Evolutionary conservation across 2,797 vertebrate species (phyloP).

Genomic region (Denticeps clupeoides): DNA sequence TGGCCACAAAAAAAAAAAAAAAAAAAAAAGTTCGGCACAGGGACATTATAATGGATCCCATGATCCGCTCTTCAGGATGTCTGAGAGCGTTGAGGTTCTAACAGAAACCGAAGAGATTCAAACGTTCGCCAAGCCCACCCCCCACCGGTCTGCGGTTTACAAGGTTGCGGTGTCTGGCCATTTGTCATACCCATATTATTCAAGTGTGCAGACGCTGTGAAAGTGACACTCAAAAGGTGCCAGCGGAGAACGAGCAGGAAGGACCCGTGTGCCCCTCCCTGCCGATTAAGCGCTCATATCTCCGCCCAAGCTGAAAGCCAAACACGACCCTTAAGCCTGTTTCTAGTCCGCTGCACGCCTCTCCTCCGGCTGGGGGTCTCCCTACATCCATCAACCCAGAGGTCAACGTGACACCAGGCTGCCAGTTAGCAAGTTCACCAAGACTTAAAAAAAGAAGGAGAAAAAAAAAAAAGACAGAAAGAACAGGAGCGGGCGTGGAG

Average conservation of each 20-base stretch:
- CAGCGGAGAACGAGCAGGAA: slow-evolving; percentile 8
- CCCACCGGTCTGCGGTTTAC: slow-evolving; percentile 13
- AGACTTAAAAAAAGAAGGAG: slow-evolving; percentile 5
- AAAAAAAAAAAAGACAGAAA: slow-evolving; percentile 1
- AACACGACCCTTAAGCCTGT: slow-evolving; percentile 24
- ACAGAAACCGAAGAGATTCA: background rate
- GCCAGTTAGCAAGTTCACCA: slow-evolving; percentile 32
- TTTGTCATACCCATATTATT: slow-evolving; percentile 31
- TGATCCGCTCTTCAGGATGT: background rate
- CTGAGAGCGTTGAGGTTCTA: background rate
- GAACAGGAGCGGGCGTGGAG: slow-evolving; percentile 23
- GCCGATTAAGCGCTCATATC: slow-evolving; percentile 25
- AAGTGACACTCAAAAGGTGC: slow-evolving; percentile 31
- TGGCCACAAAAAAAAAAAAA: too few relatives aligned
- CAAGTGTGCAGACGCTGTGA: slow-evolving; percentile 25
- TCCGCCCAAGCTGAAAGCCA: slow-evolving; percentile 27
- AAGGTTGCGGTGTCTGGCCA: slow-evolving; percentile 19
- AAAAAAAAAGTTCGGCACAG: background rate
- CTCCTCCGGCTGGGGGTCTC: slow-evolving; percentile 15
- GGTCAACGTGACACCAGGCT: slow-evolving; percentile 39
- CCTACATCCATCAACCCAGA: slow-evolving; percentile 42
- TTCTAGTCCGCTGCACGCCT: slow-evolving; percentile 18
- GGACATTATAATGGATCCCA: too few relatives aligned
- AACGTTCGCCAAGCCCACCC: background rate
- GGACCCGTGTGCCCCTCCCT: slow-evolving; percentile 13